Conservation (phyloP, 2,888 invertebrate genomes). For the Electrophaes corylata region DNA sequence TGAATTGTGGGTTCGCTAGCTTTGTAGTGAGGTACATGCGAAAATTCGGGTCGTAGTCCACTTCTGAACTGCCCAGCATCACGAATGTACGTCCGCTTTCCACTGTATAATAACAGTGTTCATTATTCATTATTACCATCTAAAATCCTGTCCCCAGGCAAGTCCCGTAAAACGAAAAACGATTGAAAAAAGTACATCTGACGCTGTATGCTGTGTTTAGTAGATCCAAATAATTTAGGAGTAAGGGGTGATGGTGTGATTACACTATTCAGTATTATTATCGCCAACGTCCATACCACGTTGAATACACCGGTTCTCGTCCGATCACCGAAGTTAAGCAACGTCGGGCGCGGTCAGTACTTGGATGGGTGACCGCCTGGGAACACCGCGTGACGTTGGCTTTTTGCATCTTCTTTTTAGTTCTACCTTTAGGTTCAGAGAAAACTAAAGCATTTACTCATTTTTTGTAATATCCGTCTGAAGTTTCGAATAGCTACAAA, state of each 20-base stretch:
- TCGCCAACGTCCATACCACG: slow-evolving; percentile 41
- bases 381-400: slow-evolving; percentile 59
- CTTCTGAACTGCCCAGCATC: slow-evolving; percentile 94
- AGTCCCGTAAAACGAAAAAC: no score
- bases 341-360: slow-evolving; percentile 77
- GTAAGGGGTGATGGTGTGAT: background rate
- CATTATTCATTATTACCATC: no score
- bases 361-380: slow-evolving; percentile 66
- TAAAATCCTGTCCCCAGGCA: no score
- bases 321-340: slow-evolving; percentile 51
- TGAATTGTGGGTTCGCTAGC: slow-evolving; percentile 93
- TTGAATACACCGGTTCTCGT: slow-evolving; percentile 33
- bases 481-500: slow-evolving; percentile 96
- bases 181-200: no score
- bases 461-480: slow-evolving; percentile 87
- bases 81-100: slow-evolving; percentile 91
- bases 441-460: no score
- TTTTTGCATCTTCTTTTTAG: no score
- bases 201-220: no score
- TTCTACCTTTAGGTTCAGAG: no score
- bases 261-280: background rate
- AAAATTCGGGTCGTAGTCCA: slow-evolving; percentile 95
- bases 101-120: slow-evolving; percentile 54
- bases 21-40: slow-evolving; percentile 96
- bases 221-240: no score